phyloP scores from a whole-genome alignment of 2,797 vertebrate species.

The Gallinago stenura region DNA sequence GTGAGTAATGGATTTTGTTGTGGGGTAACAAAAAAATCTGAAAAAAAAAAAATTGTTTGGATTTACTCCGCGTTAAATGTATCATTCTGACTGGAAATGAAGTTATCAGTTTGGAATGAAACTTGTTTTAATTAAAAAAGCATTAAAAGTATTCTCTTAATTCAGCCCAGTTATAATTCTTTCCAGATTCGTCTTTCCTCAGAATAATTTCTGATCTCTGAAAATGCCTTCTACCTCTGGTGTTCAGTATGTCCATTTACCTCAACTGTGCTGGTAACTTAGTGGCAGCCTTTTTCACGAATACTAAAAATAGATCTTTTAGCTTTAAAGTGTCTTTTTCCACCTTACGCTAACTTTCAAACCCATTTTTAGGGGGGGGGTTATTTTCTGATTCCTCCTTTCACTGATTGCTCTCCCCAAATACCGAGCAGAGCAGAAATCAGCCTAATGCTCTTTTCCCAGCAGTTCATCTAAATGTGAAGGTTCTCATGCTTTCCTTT shows the following conservation, averaged over 20 bases:
- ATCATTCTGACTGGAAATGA: neutral
- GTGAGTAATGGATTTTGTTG: slow-evolving; percentile 20
- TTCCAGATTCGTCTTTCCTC: neutral
- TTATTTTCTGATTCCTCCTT: slow-evolving; percentile 1
- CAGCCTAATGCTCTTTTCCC: neutral
- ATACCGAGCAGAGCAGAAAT: neutral
- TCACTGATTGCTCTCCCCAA: neutral
- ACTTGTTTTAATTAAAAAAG: neutral
- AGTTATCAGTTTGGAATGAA: neutral
- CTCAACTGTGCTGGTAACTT: neutral
- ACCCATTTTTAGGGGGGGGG: neutral
- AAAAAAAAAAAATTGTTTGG: neutral
- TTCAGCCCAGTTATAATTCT: neutral
- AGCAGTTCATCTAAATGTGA: neutral
- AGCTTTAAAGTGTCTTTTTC: neutral
- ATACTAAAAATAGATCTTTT: neutral
- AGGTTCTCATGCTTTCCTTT: neutral
- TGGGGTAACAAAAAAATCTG: neutral
- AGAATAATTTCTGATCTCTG: neutral
- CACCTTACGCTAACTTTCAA: neutral
- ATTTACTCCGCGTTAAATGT: neutral
- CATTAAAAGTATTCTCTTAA: neutral
- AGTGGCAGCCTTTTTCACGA: neutral
- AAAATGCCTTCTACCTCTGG: neutral
- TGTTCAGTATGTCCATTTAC: neutral